These are phyloP conservation scores for Sinhomidia bicolor DNA, from an alignment of 2,888 invertebrate species.

Conservation along the genomic window DNA sequence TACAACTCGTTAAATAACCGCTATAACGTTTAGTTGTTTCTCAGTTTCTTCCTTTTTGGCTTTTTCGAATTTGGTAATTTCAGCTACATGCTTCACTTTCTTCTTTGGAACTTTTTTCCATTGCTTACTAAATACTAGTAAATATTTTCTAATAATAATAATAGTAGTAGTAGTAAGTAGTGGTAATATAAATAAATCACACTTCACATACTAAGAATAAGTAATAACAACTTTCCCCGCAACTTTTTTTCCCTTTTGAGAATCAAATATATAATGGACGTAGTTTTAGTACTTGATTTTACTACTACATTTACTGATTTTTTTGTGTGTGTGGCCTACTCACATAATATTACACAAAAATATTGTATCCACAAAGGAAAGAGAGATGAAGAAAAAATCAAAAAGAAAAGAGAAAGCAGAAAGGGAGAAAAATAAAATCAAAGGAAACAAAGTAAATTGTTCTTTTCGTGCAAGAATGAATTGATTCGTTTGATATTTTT, in stretches of 20 bases:
- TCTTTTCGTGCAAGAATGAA: constrained; percentile 40
- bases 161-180: background rate
- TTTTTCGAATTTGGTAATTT: background rate
- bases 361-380: background rate
- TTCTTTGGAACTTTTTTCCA: no score
- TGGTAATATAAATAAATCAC: background rate
- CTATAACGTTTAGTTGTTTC: background rate
- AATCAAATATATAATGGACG: background rate
- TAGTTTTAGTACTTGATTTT: background rate
- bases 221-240: background rate
- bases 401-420: constrained; percentile 20
- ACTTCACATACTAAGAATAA: background rate
- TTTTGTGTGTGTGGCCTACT: constrained; percentile 1
- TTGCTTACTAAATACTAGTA: no score
- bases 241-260: background rate
- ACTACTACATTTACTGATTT: no score
- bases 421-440: background rate
- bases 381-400: background rate
- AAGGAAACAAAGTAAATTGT: background rate
- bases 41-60: background rate
- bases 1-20: constrained; percentile 1
- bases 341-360: background rate
- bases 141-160: constrained; percentile 10
- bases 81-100: constrained; percentile 1
- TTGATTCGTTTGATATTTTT: constrained; percentile 37